Evolutionary conservation across 2,113 vertebrate genomes (phyloP).

Genomic region (Grallaria varia): DNA sequence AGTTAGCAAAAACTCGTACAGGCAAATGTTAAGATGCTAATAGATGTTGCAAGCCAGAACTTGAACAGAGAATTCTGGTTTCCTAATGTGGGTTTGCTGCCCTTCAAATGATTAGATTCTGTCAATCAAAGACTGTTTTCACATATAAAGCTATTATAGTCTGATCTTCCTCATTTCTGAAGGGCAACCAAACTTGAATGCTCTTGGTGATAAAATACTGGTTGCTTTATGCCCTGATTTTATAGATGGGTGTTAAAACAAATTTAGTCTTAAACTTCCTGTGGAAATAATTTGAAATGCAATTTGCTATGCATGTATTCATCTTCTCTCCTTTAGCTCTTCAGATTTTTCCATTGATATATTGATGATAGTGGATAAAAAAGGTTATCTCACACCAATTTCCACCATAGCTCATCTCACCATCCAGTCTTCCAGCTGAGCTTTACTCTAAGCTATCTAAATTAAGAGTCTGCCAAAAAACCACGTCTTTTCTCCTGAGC

Average conservation of each 20-base stretch:
- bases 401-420: background rate
- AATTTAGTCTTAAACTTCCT: constrained; percentile 58
- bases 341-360: constrained; percentile 50
- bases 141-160: constrained; percentile 72
- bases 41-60: constrained; percentile 65
- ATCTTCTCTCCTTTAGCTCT: constrained; percentile 22
- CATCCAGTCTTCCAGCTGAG: background rate
- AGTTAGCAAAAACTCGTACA: constrained; percentile 72
- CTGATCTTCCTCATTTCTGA: constrained; percentile 70
- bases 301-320: constrained; percentile 44
- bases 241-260: constrained; percentile 59
- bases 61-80: constrained; percentile 58
- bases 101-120: constrained; percentile 76
- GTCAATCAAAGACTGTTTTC: constrained; percentile 75
- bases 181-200: constrained; percentile 73
- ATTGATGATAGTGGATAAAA: constrained; percentile 31
- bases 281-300: constrained; percentile 48
- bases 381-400: constrained; percentile 16
- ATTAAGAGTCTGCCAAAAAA: background rate
- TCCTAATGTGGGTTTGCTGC: constrained; percentile 70
- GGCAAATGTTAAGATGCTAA: constrained; percentile 56
- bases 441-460: constrained; percentile 4
- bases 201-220: constrained; percentile 56
- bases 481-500: background rate
- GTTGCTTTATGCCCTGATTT: constrained; percentile 27